Percentiles rank a stretch among this genome's conserved stretches.
Conservation (phyloP, 37 sponge, comb jelly and placozoan genomes). For the Ephydatia muelleri region DNA sequence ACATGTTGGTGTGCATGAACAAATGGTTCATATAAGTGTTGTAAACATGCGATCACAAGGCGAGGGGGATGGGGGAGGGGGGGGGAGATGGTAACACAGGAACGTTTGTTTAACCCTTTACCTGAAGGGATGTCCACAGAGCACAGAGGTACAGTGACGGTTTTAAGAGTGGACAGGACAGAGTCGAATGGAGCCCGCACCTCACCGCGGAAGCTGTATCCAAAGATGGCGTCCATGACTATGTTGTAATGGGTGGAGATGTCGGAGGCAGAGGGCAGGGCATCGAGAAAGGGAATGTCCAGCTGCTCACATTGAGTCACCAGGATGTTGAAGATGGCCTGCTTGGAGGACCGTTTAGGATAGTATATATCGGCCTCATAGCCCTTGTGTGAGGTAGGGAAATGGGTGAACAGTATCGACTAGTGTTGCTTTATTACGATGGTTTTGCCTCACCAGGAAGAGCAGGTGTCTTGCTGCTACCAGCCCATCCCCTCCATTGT, state of each 20-base stretch:
- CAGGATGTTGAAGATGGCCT: conserved; percentile 70
- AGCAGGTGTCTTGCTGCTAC: conserved; percentile 93
- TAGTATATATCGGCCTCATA: conserved; percentile 73
- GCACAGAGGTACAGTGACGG: conserved; percentile 64
- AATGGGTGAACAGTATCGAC: neutral
- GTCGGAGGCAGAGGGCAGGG: conserved; percentile 52
- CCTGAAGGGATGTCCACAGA: conserved; percentile 97
- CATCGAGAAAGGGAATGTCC: conserved; percentile 49
- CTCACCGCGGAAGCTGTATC: conserved; percentile 92
- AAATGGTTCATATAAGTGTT: too few species aligned
- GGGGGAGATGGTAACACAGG: too few species aligned
- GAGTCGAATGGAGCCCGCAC: conserved; percentile 86
- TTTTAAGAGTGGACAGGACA: conserved; percentile 58
- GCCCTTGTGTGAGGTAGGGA: conserved; percentile 62
- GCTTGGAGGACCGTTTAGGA: conserved; percentile 81
- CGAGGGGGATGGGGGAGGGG: too few species aligned
- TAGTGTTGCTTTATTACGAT: neutral
- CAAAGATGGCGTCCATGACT: conserved; percentile 93
- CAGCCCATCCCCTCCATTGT: conserved; percentile 98
- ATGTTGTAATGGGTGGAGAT: conserved; percentile 64
- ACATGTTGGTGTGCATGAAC: too few species aligned
- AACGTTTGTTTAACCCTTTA: too few species aligned
- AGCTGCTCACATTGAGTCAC: conserved; percentile 77
- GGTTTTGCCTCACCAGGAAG: conserved; percentile 74
- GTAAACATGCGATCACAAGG: too few species aligned